These are phyloP conservation scores for Lasioglossum marginatum DNA, from an alignment of 2,888 invertebrate genomes.

Conservation along the genomic window DNA sequence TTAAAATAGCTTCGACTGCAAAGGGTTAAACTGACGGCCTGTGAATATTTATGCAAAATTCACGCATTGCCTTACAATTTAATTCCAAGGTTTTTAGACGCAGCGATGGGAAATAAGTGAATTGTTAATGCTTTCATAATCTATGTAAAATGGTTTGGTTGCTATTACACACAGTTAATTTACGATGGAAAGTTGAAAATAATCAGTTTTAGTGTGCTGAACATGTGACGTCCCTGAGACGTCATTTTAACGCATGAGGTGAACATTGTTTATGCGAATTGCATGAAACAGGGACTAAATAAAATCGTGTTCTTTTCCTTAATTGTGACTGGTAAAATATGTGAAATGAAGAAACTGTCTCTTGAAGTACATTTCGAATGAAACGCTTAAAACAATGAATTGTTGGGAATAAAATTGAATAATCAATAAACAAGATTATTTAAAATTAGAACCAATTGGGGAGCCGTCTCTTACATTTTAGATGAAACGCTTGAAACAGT, in stretches of 20 bases:
- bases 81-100: background rate
- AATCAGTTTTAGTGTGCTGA: background rate
- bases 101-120: background rate
- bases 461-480: background rate
- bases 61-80: background rate
- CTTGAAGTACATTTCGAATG: no score
- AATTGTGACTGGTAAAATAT: no score
- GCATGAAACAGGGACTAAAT: no score
- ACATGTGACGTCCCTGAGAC: background rate
- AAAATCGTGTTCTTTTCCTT: no score
- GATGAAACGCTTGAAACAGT: background rate
- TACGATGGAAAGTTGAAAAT: background rate
- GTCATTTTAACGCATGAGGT: background rate
- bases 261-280: no score
- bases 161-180: background rate
- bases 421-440: background rate
- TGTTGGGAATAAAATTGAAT: no score
- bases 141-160: background rate
- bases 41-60: background rate
- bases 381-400: no score
- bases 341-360: no score
- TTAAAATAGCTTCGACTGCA: no score
- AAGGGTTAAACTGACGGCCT: no score
- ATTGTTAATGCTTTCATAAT: background rate
- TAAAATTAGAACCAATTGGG: background rate